Percentiles rank a stretch among this genome's conserved stretches.
phyloP scores from a whole-genome alignment of 1,140 invertebrate genomes.

The Druon quercuslanigerum region DNA sequence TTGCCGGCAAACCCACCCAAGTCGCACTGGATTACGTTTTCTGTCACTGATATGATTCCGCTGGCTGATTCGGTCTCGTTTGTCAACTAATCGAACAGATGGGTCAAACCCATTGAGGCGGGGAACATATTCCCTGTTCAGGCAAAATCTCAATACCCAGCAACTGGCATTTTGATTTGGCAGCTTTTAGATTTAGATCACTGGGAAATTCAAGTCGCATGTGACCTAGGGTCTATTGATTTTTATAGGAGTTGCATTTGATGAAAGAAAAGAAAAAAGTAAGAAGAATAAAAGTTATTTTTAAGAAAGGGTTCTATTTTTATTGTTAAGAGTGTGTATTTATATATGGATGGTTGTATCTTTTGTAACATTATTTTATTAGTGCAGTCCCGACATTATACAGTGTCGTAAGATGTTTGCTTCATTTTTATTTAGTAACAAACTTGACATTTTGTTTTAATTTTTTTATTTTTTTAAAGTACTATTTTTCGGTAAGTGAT shows the following conservation, averaged over 20 bases:
- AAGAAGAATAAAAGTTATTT: too few relatives aligned
- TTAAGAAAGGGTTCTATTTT: too few relatives aligned
- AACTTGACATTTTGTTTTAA: too few relatives aligned
- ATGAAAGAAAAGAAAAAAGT: not conserved
- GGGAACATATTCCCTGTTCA: not conserved
- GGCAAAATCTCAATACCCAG: not conserved
- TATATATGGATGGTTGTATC: not conserved
- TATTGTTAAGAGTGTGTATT: not conserved
- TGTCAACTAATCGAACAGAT: not conserved
- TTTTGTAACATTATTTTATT: not conserved
- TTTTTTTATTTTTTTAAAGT: too few relatives aligned
- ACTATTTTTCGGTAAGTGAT: too few relatives aligned
- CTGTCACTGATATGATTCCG: constrained; percentile 16
- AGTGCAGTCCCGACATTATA: too few relatives aligned
- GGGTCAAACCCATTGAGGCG: not conserved
- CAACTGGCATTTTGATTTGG: not conserved
- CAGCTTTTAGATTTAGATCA: not conserved
- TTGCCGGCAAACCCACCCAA: constrained; percentile 21
- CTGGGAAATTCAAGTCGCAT: constrained; percentile 6
- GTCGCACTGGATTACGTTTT: constrained; percentile 19
- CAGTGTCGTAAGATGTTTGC: too few relatives aligned
- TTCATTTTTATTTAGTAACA: too few relatives aligned
- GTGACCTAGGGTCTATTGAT: constrained; percentile 27
- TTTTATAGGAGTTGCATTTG: constrained; percentile 13
- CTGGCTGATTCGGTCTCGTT: not conserved